phyloP scores from a whole-genome alignment of 2,797 vertebrate genomes.

The Serranus cabrilla region DNA sequence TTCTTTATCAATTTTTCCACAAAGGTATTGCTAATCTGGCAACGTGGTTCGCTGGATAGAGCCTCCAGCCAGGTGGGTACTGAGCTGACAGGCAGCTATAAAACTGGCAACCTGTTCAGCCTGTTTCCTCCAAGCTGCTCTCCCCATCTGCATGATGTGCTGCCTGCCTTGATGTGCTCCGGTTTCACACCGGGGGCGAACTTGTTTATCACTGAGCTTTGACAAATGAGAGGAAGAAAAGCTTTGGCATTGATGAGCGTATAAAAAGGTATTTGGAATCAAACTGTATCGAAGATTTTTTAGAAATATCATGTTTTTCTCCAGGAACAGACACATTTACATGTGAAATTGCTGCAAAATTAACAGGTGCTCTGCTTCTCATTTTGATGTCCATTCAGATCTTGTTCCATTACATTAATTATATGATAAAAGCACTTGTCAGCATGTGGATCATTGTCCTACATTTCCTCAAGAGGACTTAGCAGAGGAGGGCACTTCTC shows the following conservation, averaged over 20 bases:
- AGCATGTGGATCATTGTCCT: slow-evolving; percentile 37
- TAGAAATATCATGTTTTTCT: neutral
- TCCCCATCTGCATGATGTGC: slow-evolving; percentile 65
- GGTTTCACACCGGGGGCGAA: slow-evolving; percentile 36
- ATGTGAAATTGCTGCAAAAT: neutral
- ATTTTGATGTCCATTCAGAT: neutral
- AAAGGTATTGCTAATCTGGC: slow-evolving; percentile 30
- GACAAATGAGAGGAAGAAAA: slow-evolving; percentile 53
- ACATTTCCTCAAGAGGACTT: slow-evolving; percentile 34
- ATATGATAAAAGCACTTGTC: slow-evolving; percentile 37
- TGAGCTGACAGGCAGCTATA: slow-evolving; percentile 54
- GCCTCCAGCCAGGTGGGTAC: slow-evolving; percentile 48
- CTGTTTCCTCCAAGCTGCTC: slow-evolving; percentile 57
- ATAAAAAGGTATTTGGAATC: neutral
- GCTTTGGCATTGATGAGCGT: slow-evolving; percentile 11
- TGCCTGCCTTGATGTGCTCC: slow-evolving; percentile 36
- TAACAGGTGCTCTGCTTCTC: neutral
- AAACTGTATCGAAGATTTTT: neutral
- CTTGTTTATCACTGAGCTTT: slow-evolving; percentile 52
- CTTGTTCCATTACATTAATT: slow-evolving; percentile 10
- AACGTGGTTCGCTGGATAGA: slow-evolving; percentile 30
- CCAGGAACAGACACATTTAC: neutral
- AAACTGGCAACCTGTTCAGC: slow-evolving; percentile 61
- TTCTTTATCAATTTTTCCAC: slow-evolving; percentile 10
- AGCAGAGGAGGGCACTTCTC: slow-evolving; percentile 19